phyloP scores from a whole-genome alignment of 2,113 vertebrate species.

The Rhinoderma darwinii region DNA sequence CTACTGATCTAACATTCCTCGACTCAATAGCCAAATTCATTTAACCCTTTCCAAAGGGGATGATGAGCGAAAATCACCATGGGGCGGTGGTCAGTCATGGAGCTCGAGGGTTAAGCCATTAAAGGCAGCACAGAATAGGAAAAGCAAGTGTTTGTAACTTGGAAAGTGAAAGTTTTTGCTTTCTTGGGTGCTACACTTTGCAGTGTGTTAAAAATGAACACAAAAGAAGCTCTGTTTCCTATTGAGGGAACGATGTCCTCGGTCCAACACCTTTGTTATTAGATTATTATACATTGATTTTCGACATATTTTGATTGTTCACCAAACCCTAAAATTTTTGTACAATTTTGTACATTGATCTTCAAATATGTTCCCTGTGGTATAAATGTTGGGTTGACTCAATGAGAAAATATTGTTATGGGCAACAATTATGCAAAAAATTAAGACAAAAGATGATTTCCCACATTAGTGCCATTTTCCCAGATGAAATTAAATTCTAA shows the following conservation, averaged over 20 bases:
- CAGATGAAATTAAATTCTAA: background rate
- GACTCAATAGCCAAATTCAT: constrained; percentile 98
- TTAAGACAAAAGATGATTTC: too few species aligned
- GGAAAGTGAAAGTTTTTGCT: constrained; percentile 46
- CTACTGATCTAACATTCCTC: constrained; percentile 99
- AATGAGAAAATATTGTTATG: background rate
- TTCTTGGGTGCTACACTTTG: constrained; percentile 4
- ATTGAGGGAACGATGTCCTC: background rate
- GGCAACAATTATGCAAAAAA: too few species aligned
- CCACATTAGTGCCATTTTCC: too few species aligned
- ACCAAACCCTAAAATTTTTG: background rate
- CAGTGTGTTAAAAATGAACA: constrained; percentile 9
- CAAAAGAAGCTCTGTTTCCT: background rate
- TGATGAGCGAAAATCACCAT: background rate
- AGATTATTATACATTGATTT: background rate
- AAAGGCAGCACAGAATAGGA: constrained; percentile 71
- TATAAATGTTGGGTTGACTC: background rate
- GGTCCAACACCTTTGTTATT: background rate
- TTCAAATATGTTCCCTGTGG: background rate
- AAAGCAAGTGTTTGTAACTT: constrained; percentile 30
- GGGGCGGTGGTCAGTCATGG: constrained; percentile 68
- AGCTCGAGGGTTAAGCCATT: constrained; percentile 88
- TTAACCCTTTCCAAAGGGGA: constrained; percentile 85
- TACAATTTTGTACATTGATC: background rate
- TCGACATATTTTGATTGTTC: background rate